Base-by-base conservation (phyloP, 2,888 invertebrate genomes). In the Globia sparganii region DNA sequence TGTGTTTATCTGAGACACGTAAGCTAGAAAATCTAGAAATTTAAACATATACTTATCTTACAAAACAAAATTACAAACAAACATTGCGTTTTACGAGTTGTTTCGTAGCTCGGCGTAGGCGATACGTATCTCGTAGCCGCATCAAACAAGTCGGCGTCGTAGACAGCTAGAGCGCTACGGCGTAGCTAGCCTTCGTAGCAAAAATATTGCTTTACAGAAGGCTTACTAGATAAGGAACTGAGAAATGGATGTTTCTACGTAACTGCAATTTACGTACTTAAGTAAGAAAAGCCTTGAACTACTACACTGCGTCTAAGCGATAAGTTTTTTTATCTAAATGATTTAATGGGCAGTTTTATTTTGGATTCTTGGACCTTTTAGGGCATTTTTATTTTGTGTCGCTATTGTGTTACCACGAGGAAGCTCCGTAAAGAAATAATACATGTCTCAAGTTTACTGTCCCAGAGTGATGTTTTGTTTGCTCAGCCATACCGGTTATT, bases 401-500 rank as follows among this genome's bases (percentile, higher is more conserved):
- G 28, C 40, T 75, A 61, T 72, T 72, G 40, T 71, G 62, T 75
- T 61, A 37, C 72, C 61, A 80, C 68, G 74, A 65, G 73, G 72
- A 81, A 75, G 79, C 77, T 77, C 58, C 65, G 78, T 31, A 86
- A 76, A 81, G 68, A 81, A 77, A 77, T 77, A n/a, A n/a, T n/a
- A 34, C 4, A 79, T 78, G 66, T 84, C 71, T 67, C 53, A 73
- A 88, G 65, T 88, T 88, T 77, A 74, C 73, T 80, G 68, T 13
- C 64, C n/a, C 70, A 61, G 85, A 88, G 77, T 87, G 86, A 87
- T 78, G 87, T 79, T 75, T 80, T 88, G 87, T 85, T 86, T 87
- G 83, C 71, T 87, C 87, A 87, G 78, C 83, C 64, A 75, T 80
- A 80, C 74, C 62, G 73, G 84, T 85, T 85, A 87, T 87, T 87